phyloP scores from a whole-genome alignment of 2,113 vertebrate genomes.

The Sapajus apella region DNA sequence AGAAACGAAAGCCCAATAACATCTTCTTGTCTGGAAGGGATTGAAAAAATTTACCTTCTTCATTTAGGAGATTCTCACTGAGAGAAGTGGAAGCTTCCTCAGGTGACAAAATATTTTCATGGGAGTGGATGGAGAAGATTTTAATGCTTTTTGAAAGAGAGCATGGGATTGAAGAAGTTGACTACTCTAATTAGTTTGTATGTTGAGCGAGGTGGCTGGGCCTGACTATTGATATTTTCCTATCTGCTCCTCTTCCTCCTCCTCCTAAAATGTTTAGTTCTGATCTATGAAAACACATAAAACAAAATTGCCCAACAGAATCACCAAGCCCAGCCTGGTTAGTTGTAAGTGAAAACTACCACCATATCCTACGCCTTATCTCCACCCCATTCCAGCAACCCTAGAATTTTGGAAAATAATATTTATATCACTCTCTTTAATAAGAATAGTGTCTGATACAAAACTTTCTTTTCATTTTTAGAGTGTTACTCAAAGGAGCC shows the following conservation, averaged over 20 bases:
- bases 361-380: too few relatives aligned
- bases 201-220: not conserved
- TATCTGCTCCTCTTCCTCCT: not conserved
- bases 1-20: not conserved
- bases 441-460: not conserved
- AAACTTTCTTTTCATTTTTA: not conserved
- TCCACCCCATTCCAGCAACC: not conserved
- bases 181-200: not conserved
- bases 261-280: not conserved
- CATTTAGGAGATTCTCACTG: not conserved
- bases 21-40: not conserved
- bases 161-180: not conserved
- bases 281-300: not conserved
- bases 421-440: not conserved
- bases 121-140: not conserved
- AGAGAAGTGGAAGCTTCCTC: not conserved
- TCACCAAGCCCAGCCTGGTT: not conserved
- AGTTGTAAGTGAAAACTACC: not conserved
- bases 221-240: not conserved
- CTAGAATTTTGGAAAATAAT: not conserved
- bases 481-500: not conserved
- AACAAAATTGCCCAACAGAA: not conserved
- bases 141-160: not conserved
- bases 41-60: not conserved
- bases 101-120: not conserved